Percentiles rank a stretch among this genome's conserved stretches.
phyloP scores from a whole-genome alignment of 2,797 vertebrate genomes.

The Anguilla pacifica region DNA sequence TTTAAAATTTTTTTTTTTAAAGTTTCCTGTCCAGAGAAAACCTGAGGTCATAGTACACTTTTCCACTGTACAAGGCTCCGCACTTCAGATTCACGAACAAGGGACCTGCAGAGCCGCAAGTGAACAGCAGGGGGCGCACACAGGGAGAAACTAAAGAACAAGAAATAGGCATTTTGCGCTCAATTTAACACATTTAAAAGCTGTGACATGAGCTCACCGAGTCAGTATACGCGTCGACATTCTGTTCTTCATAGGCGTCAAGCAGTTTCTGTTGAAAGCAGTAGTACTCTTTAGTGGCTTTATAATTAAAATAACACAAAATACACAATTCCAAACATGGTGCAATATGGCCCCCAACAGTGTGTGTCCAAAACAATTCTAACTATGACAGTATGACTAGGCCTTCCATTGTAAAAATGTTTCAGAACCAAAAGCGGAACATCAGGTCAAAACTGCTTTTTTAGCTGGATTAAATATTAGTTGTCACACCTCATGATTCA shows the following conservation, averaged over 20 bases:
- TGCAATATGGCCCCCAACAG: background rate
- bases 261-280: conserved; percentile 80
- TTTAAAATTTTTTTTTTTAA: too few species aligned
- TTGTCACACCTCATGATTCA: too few species aligned
- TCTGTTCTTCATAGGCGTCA: conserved; percentile 90
- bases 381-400: background rate
- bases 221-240: conserved; percentile 86
- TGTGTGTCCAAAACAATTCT: background rate
- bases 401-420: too few species aligned
- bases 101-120: background rate
- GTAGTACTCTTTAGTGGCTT: background rate
- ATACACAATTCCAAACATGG: background rate
- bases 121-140: background rate
- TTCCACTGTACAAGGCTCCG: background rate
- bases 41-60: background rate
- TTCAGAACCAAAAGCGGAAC: too few species aligned
- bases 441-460: too few species aligned
- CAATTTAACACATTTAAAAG: background rate
- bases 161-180: background rate
- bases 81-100: background rate
- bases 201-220: conserved; percentile 71
- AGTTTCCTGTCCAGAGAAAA: background rate
- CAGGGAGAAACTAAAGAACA: background rate
- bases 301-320: background rate
- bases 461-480: too few species aligned